Evolutionary conservation across 2,888 invertebrate species (phyloP).

Genomic region (Tenthredo mesomela): DNA sequence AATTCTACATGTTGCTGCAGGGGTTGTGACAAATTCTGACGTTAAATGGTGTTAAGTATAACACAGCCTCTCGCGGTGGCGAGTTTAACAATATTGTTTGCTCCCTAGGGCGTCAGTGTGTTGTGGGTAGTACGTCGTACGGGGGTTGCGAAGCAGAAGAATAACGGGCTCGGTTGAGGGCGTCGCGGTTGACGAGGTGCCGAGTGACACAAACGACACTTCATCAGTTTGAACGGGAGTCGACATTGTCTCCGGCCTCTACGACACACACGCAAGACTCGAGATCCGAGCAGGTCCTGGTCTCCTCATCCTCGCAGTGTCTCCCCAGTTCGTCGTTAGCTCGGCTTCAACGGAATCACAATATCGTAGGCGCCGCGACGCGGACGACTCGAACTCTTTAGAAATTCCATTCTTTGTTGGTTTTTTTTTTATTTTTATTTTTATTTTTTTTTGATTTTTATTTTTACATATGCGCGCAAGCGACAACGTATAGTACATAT

Average conservation of each 20-base stretch:
- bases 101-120: slow-evolving; percentile 45
- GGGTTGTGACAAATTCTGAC: slow-evolving; percentile 1
- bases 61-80: neutral
- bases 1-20: neutral
- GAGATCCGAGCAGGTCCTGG: slow-evolving; percentile 55
- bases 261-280: slow-evolving; percentile 61
- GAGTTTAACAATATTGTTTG: slow-evolving; percentile 42
- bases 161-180: slow-evolving; percentile 44
- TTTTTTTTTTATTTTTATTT: neutral
- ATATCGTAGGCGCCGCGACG: slow-evolving; percentile 34
- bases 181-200: slow-evolving; percentile 49
- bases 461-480: neutral
- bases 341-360: slow-evolving; percentile 27
- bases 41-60: slow-evolving; percentile 6
- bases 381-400: slow-evolving; percentile 65
- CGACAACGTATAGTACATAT: neutral
- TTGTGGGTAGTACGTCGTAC: slow-evolving; percentile 56
- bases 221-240: slow-evolving; percentile 72
- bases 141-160: slow-evolving; percentile 38
- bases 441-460: neutral
- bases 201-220: slow-evolving; percentile 71
- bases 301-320: slow-evolving; percentile 54
- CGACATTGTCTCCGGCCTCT: slow-evolving; percentile 73
- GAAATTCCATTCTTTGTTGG: slow-evolving; percentile 70
- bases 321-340: slow-evolving; percentile 57